Evolutionary conservation across 1,140 invertebrate species (phyloP), one percentile per base, ranked within the genome.

Genomic region (Hyposmocoma kahamanoa): DNA sequence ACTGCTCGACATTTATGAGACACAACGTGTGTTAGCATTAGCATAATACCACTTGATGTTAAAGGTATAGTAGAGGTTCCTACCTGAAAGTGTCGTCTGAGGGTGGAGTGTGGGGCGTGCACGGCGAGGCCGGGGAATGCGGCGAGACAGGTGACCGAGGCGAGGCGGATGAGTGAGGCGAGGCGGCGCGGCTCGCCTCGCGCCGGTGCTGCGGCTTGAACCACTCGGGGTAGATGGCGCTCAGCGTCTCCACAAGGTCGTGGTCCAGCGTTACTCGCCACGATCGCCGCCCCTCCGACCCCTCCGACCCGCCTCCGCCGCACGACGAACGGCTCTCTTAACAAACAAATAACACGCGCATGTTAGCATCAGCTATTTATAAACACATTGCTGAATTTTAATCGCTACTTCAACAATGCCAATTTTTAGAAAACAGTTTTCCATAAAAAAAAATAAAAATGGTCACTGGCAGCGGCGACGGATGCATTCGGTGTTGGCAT

Each of bases 181-280:
- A 67, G 45, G 67, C 60, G 41, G 67, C 62, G 41, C 66, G 71
- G 62, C 67, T 72, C 56, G 75, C 71, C 67, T 84, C 87, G 61
- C 85, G 82, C 57, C 78, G 67, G 66, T 74, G 72, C 74, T 85
- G 83, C 47, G 82, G 86, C 71, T 85, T 94, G 88, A 96, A 96
- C 95, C 95, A 96, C 90, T 95, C 94, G 50, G 95, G 95, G 87
- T 96, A 96, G 74, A 96, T 94, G 53, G 93, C 91, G 69, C 94
- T 92, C 67, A 96, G 93, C 57, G 95, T 96, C 78, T 96, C 93
- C 67, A 97, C 90, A 64, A 97, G 89, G 88, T 97, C 95, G 86
- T 93, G 91, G 88, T 97, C 95, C 79, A 96, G 90, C 82, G 94
- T 94, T 68, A 96, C 92, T 87, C 93, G 92, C 94, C 94, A 96